These are phyloP conservation scores for Alviniconcha strummeri DNA, from an alignment of 2,888 invertebrate species.

Conservation along the genomic window DNA sequence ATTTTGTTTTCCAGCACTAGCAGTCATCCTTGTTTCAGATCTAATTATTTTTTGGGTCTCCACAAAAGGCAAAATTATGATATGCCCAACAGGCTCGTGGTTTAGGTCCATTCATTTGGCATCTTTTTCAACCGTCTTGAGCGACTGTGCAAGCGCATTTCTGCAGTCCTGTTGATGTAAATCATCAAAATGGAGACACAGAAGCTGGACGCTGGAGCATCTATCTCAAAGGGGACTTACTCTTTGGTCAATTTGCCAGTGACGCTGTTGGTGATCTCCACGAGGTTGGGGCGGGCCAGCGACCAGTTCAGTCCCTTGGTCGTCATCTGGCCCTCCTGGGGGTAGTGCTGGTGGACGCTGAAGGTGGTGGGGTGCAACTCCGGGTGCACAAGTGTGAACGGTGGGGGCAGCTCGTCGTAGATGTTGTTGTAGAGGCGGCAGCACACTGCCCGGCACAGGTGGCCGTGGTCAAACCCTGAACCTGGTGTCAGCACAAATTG, in stretches of 20 bases:
- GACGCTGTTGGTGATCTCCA: conserved; percentile 58
- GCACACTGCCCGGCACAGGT: conserved; percentile 64
- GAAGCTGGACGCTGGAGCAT: too few relatives aligned
- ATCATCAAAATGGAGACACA: too few relatives aligned
- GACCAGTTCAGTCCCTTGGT: conserved; percentile 64
- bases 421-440: conserved; percentile 64
- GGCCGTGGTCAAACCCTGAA: conserved; percentile 59
- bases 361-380: conserved; percentile 50
- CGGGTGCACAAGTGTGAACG: conserved; percentile 60
- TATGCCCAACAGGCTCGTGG: too few relatives aligned
- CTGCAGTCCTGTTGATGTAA: too few relatives aligned
- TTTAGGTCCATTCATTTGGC: too few relatives aligned
- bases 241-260: conserved; percentile 54
- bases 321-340: conserved; percentile 41
- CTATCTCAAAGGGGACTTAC: conserved; percentile 43
- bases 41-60: too few relatives aligned
- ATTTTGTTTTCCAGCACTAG: too few relatives aligned
- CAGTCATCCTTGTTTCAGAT: too few relatives aligned
- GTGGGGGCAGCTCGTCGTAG: conserved; percentile 50
- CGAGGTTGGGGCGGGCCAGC: conserved; percentile 50
- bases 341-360: conserved; percentile 41
- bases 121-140: too few relatives aligned
- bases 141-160: too few relatives aligned
- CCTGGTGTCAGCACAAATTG: background rate
- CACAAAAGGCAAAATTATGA: too few relatives aligned